Percentiles rank a stretch among this genome's conserved stretches.
Evolutionary conservation across 1,140 invertebrate genomes (phyloP).

Genomic region (Akabosia matsudoensis): DNA sequence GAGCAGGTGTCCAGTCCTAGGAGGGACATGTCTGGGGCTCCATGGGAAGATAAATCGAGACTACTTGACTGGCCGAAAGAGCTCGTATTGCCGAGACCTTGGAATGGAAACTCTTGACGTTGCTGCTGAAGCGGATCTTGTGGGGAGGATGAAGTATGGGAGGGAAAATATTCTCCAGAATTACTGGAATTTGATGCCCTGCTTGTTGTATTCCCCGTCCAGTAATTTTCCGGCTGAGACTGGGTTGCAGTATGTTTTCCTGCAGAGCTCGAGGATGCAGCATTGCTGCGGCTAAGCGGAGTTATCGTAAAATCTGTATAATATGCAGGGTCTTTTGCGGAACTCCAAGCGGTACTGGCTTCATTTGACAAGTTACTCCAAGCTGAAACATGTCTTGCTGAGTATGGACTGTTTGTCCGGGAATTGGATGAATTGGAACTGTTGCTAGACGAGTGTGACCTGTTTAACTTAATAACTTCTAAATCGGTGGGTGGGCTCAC

Average conservation of each 20-base stretch:
- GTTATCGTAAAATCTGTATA: slow-evolving; percentile 13
- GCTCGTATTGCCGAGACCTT: not conserved
- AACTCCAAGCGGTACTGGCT: not conserved
- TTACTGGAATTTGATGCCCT: not conserved
- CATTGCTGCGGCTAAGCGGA: not conserved
- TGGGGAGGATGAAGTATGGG: not conserved
- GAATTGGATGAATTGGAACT: slow-evolving; percentile 18
- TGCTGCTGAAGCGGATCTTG: not conserved
- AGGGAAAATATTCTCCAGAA: not conserved
- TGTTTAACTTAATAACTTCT: not conserved
- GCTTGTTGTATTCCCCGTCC: not conserved
- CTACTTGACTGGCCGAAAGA: not conserved
- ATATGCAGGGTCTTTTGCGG: not conserved
- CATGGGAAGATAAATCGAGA: not conserved
- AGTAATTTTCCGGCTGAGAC: not conserved
- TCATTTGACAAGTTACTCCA: not conserved
- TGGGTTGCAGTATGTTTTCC: not conserved
- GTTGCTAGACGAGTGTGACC: not conserved
- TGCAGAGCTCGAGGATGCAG: not conserved
- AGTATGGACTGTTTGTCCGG: slow-evolving; percentile 7
- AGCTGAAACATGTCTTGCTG: not conserved
- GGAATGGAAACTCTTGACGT: not conserved
- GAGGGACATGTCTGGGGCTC: not conserved
- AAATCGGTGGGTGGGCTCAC: not conserved
- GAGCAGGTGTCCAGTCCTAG: not conserved